Evolutionary conservation across 2,113 vertebrate genomes (phyloP).

Genomic region (Cryptomyrus ogoouensis): DNA sequence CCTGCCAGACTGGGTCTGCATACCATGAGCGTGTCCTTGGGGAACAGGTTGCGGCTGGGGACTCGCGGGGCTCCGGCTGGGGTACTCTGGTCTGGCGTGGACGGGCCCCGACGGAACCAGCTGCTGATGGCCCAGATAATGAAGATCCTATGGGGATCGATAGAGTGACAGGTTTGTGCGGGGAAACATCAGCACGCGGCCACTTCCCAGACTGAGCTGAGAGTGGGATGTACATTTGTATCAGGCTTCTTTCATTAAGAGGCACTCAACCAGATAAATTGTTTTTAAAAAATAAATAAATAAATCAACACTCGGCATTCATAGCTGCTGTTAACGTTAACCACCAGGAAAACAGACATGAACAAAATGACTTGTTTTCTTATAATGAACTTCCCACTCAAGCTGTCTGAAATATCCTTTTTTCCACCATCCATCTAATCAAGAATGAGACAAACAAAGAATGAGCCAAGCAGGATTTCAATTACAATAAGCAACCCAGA

Average conservation of each 20-base stretch:
- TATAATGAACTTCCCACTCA: not conserved
- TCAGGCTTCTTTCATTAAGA: not conserved
- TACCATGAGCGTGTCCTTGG: slow-evolving; percentile 94
- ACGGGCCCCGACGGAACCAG: slow-evolving; percentile 84
- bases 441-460: not conserved
- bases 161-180: not conserved
- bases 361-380: not conserved
- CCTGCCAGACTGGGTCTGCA: not conserved
- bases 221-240: not conserved
- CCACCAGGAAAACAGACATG: not conserved
- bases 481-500: not conserved
- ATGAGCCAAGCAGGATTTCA: not conserved
- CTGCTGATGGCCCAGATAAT: slow-evolving; percentile 97
- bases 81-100: slow-evolving; percentile 77
- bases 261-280: not conserved
- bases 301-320: not conserved
- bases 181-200: no score
- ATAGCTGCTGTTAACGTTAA: not conserved
- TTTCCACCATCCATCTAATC: not conserved
- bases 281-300: no score
- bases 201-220: not conserved
- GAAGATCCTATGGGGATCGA: slow-evolving; percentile 70
- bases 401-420: not conserved
- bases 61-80: slow-evolving; percentile 68
- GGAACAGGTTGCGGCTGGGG: slow-evolving; percentile 89